Evolutionary conservation across 2,888 invertebrate genomes (phyloP).

Genomic region (Lasioglossum villosulum): DNA sequence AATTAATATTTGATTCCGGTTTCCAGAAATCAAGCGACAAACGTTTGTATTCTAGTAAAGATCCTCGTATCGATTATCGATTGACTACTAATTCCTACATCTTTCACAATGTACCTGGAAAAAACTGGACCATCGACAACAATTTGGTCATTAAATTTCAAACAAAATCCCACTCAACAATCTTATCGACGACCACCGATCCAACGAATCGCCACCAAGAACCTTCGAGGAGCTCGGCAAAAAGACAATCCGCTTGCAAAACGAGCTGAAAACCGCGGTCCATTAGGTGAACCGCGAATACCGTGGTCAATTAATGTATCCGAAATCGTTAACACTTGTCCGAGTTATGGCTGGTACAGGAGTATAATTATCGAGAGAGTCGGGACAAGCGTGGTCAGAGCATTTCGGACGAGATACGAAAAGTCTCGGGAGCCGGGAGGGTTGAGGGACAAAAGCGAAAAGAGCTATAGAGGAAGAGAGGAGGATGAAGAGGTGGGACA

Average conservation of each 20-base stretch:
- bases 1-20: background rate
- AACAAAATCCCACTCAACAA: background rate
- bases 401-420: background rate
- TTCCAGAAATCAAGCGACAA: background rate
- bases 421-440: background rate
- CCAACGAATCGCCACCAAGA: background rate
- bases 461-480: background rate
- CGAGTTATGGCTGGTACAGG: background rate
- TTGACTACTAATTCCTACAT: no score
- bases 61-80: background rate
- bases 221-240: background rate
- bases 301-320: background rate
- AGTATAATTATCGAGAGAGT: slow-evolving; percentile 2
- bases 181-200: background rate
- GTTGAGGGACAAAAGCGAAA: background rate
- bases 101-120: background rate
- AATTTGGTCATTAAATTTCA: background rate
- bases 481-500: background rate
- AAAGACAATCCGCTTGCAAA: background rate
- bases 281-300: background rate
- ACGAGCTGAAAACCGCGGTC: background rate
- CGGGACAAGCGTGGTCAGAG: background rate
- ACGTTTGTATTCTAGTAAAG: background rate
- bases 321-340: slow-evolving; percentile 7
- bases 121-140: background rate